Base-by-base conservation (phyloP, 1,140 invertebrate genomes). In the Microplitis mediator region DNA sequence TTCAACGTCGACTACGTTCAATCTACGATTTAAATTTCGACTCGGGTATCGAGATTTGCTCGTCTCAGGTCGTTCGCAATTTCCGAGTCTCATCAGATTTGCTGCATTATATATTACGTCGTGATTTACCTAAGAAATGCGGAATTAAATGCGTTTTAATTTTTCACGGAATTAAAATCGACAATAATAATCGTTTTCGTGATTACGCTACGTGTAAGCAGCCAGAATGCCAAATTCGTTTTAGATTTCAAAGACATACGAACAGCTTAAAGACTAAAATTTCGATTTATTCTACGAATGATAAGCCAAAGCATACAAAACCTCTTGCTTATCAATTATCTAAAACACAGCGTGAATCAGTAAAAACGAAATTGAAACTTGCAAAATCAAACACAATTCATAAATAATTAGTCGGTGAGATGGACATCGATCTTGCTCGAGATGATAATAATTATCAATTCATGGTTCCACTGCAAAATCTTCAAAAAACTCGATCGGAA, bases 401-500 rank as follows among this genome's bases (percentile, higher is more conserved):
- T 51, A 36, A 39, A n/a, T 23, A 56, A 34, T 34, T 60, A 5
- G n/a, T 72, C 1, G 60, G 61, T 52, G 35, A 66, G n/a, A 32
- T 67, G 54, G 36, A 72, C n/a, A 32, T 14, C 3, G 54, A 67
- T 32, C 32, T 72, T 6, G 54, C n/a, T 32, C 31, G 34, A 45
- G 13, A 60, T 23, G 32, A 72, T 23, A 60, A 66, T 3, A 72
- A 72, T 34, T 67, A 51, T 16, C 23, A 66, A 39, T 74, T 65
- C 35, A n/a, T 16, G 2, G 61, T 58, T 62, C 66, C 61, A 3
- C 54, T 70, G 3, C 8, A 6, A 16, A 52, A 66, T 4, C 64
- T 71, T 8, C 73, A 70, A 45, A 74, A 66, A 62, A 62, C 67
- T 11, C 62, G 62, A 58, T 71, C 63, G 4, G 73, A 66, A 16